Evolutionary conservation across 1,140 invertebrate species (phyloP).

Genomic region (Bacillus rossius): DNA sequence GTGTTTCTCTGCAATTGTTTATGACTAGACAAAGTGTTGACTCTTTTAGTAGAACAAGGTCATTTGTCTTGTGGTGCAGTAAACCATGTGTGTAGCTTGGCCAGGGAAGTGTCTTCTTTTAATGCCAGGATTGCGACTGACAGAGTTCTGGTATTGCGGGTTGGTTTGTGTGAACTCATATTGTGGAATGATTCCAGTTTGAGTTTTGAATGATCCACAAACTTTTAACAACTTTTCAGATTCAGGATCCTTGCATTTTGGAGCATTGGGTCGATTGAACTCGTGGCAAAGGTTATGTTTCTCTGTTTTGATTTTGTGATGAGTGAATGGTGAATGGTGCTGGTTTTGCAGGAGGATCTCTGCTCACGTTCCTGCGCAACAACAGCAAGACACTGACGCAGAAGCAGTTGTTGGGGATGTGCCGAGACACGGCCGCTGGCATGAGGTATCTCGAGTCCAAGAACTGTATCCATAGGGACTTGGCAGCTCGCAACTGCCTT

Average conservation of each 20-base stretch:
- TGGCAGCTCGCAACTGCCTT: slow-evolving; percentile 93
- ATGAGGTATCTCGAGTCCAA: slow-evolving; percentile 96
- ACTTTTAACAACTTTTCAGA: too few relatives aligned
- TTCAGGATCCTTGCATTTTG: not conserved
- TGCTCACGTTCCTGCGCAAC: slow-evolving; percentile 81
- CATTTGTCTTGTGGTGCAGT: too few relatives aligned
- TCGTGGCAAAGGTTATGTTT: not conserved
- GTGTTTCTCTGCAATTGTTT: too few relatives aligned
- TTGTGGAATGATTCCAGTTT: too few relatives aligned
- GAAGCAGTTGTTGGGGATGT: slow-evolving; percentile 81
- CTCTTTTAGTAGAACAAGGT: too few relatives aligned
- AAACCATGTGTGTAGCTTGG: too few relatives aligned
- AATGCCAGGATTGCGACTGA: too few relatives aligned
- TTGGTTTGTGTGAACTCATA: too few relatives aligned
- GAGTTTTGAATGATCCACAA: too few relatives aligned
- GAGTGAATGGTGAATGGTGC: not conserved
- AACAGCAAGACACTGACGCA: slow-evolving; percentile 61
- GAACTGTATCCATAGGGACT: slow-evolving; percentile 94
- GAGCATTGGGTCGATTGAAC: not conserved
- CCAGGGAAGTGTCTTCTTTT: too few relatives aligned
- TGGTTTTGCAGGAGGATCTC: slow-evolving; percentile 70
- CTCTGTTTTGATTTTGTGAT: not conserved
- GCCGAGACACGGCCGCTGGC: slow-evolving; percentile 86
- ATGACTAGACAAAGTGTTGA: too few relatives aligned
- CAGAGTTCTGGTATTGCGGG: too few relatives aligned